phyloP scores from a whole-genome alignment of 2,888 invertebrate genomes.

The Agriopis leucophaearia region DNA sequence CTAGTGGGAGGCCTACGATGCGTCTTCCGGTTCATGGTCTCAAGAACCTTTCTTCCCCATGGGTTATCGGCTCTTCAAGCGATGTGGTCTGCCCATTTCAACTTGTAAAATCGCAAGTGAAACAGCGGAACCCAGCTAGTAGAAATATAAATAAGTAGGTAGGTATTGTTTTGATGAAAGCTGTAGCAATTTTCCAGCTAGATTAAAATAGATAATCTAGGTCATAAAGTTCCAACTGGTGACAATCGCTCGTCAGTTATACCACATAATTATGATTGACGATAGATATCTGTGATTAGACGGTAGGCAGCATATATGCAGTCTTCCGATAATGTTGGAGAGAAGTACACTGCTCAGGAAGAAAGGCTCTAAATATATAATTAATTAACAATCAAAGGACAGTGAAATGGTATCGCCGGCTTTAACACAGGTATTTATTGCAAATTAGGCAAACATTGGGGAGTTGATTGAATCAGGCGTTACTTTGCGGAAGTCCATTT shows the following conservation, averaged over 20 bases:
- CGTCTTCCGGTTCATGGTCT: too few species aligned
- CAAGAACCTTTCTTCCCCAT: too few species aligned
- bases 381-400: neutral
- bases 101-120: too few species aligned
- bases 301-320: too few species aligned
- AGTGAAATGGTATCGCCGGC: constrained; percentile 34
- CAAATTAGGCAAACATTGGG: neutral
- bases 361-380: too few species aligned
- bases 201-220: constrained; percentile 23
- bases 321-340: constrained; percentile 1
- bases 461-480: too few species aligned
- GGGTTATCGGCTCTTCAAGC: too few species aligned
- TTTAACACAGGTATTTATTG: constrained; percentile 35
- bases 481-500: too few species aligned
- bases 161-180: constrained; percentile 11
- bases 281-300: constrained; percentile 3
- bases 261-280: neutral
- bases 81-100: too few species aligned
- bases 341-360: neutral
- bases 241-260: constrained; percentile 8
- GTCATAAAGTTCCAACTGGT: constrained; percentile 29
- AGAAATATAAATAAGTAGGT: neutral
- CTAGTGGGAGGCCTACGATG: too few species aligned
- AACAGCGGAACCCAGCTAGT: neutral
- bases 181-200: constrained; percentile 10